A percentile compares a stretch with the other conserved stretches of the same genome.
phyloP scores from a whole-genome alignment of 1,140 invertebrate species.

The Euwallacea fornicatus region DNA sequence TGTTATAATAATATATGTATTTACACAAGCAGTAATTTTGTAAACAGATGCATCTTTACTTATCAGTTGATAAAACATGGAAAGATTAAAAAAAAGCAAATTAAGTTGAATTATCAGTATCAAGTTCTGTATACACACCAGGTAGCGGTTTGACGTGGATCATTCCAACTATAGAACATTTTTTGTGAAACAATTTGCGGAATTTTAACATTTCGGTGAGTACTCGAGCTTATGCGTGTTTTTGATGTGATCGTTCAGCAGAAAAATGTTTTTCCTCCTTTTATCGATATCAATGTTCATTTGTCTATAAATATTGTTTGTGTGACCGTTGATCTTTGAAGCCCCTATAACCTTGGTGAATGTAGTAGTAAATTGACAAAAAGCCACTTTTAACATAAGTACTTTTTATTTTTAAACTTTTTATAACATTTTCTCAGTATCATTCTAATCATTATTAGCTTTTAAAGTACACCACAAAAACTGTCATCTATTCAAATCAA shows the following conservation, averaged over 20 bases:
- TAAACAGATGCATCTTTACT: slow-evolving; percentile 9
- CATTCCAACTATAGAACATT: slow-evolving; percentile 71
- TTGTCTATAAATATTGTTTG: no score
- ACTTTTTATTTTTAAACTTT: slow-evolving; percentile 32
- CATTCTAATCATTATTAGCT: slow-evolving; percentile 15
- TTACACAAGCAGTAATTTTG: no score
- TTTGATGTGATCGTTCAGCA: no score
- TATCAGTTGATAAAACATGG: not conserved
- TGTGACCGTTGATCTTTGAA: no score
- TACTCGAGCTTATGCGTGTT: no score
- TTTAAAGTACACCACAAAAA: slow-evolving; percentile 15
- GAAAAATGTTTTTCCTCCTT: no score
- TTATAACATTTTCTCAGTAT: slow-evolving; percentile 37
- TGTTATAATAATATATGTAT: slow-evolving; percentile 39
- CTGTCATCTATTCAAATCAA: slow-evolving; percentile 10
- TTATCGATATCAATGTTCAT: no score
- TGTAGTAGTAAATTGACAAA: not conserved
- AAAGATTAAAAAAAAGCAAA: slow-evolving; percentile 11
- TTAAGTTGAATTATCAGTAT: not conserved
- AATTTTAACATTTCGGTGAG: slow-evolving; percentile 41
- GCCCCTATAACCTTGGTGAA: no score
- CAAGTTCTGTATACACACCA: slow-evolving; percentile 55
- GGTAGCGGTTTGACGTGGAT: slow-evolving; percentile 72
- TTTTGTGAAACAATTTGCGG: slow-evolving; percentile 44
- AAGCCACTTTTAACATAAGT: slow-evolving; percentile 28